phyloP scores from a whole-genome alignment of 1,140 invertebrate genomes.

The Drosophila azteca region DNA sequence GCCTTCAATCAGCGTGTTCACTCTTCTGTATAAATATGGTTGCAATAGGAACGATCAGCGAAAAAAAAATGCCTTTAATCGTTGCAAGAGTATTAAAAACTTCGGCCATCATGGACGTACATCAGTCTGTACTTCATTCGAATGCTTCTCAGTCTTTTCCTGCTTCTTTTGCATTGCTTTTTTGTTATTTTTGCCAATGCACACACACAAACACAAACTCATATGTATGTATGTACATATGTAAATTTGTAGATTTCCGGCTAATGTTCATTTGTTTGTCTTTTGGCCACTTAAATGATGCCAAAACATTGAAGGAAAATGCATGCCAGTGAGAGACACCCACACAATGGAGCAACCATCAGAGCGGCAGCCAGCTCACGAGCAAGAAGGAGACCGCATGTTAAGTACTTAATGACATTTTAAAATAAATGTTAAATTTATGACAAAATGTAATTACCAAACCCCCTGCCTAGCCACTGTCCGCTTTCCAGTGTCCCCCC shows the following conservation, averaged over 20 bases:
- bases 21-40: too few species aligned
- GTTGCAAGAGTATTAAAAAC: too few species aligned
- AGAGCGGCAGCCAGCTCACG: too few species aligned
- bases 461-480: conserved; percentile 4
- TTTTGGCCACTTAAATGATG: conserved; percentile 42
- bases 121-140: neutral
- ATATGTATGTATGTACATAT: neutral
- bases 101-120: too few species aligned
- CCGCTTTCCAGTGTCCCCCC: neutral
- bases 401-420: conserved; percentile 75
- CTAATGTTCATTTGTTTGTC: neutral
- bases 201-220: conserved; percentile 7
- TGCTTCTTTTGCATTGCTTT: conserved; percentile 35
- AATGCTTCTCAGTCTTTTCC: conserved; percentile 1
- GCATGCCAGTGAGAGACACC: neutral
- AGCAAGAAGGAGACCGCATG: conserved; percentile 13
- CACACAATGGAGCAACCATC: neutral
- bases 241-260: conserved; percentile 13
- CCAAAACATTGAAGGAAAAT: conserved; percentile 23
- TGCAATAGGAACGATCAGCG: too few species aligned
- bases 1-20: too few species aligned
- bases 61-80: too few species aligned
- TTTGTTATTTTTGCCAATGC: conserved; percentile 20
- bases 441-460: conserved; percentile 76
- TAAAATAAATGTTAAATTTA: conserved; percentile 79